These are phyloP conservation scores for Ophiothrix spiculata DNA, from an alignment of 35 echinoderm and acorn worm species.

Conservation along the genomic window DNA sequence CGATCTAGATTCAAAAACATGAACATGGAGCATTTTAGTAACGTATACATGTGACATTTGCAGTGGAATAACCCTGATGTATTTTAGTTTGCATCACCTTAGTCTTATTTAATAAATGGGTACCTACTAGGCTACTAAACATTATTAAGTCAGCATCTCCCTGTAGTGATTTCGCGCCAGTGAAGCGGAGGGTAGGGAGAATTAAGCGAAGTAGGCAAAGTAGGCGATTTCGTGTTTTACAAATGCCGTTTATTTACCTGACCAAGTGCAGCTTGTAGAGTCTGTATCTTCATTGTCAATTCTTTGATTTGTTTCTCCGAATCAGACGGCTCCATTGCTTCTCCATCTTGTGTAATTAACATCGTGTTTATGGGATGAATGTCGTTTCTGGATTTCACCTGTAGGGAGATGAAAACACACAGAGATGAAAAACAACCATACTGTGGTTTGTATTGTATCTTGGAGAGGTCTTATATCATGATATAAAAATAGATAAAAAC, in stretches of 20 bases:
- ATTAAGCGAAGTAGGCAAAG: too few relatives aligned
- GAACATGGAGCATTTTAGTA: too few relatives aligned
- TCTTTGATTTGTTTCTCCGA: not conserved
- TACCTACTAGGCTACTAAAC: too few relatives aligned
- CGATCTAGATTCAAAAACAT: too few relatives aligned
- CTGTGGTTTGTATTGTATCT: not conserved
- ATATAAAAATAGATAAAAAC: not conserved
- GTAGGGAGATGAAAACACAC: not conserved
- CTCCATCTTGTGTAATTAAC: slow-evolving; percentile 40
- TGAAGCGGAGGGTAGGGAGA: too few relatives aligned
- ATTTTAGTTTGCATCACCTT: too few relatives aligned
- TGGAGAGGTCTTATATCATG: not conserved
- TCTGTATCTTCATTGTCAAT: not conserved
- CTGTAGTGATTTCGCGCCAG: too few relatives aligned
- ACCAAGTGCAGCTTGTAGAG: not conserved
- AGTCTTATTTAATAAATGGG: too few relatives aligned
- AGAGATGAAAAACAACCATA: not conserved
- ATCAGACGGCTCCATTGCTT: not conserved
- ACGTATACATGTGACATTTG: too few relatives aligned
- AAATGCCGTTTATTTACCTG: not conserved
- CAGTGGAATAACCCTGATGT: too few relatives aligned
- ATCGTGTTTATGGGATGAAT: slow-evolving; percentile 58
- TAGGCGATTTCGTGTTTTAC: not conserved
- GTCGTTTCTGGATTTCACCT: slow-evolving; percentile 58
- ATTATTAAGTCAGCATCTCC: too few relatives aligned